A percentile compares a stretch with the other conserved stretches of the same genome.
Conservation (phyloP, 1,140 invertebrate genomes). For the Laupala kohalensis region DNA sequence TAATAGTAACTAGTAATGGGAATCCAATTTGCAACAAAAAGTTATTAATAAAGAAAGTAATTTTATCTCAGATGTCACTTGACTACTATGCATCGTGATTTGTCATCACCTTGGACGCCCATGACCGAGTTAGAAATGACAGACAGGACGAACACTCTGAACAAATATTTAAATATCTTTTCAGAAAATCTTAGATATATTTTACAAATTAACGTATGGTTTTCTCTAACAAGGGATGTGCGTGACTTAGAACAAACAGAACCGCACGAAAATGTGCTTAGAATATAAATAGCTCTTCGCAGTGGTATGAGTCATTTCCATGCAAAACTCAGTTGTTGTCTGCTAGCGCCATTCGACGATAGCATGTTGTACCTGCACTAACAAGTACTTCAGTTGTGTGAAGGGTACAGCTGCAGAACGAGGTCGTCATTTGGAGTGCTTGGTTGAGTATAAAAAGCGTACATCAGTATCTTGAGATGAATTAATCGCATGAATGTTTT, state of each 20-base stretch:
- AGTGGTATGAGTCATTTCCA: not conserved
- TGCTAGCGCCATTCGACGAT: not conserved
- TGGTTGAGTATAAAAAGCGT: not conserved
- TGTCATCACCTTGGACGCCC: too few relatives aligned
- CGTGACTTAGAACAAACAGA: not conserved
- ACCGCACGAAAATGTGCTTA: not conserved
- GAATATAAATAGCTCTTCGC: not conserved
- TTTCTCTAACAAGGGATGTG: not conserved
- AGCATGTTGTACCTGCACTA: not conserved
- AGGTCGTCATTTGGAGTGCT: not conserved
- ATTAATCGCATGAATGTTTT: not conserved
- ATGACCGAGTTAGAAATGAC: too few relatives aligned
- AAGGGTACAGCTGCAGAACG: not conserved
- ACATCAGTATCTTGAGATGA: not conserved
- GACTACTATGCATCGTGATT: too few relatives aligned
- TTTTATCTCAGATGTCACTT: too few relatives aligned
- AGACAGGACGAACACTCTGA: too few relatives aligned
- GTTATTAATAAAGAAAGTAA: too few relatives aligned
- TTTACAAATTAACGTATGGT: too few relatives aligned
- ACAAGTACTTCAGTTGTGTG: not conserved
- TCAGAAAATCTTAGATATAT: too few relatives aligned
- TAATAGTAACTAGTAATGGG: too few relatives aligned
- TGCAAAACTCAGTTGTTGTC: not conserved
- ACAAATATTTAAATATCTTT: too few relatives aligned
- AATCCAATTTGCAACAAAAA: too few relatives aligned